Base-by-base conservation (phyloP, 2,888 invertebrate genomes). In the Bombylius discolor region DNA sequence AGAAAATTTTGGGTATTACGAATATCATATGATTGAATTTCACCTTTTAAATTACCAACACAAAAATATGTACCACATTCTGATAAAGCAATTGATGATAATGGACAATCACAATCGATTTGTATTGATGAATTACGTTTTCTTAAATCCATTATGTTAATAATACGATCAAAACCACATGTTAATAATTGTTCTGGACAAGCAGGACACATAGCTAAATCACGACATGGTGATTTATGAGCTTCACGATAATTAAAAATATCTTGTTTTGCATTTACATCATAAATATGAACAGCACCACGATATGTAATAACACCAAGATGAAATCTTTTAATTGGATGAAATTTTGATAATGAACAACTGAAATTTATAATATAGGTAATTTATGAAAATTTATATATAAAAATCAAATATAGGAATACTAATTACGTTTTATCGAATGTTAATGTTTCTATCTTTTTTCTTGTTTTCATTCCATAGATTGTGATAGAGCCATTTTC, bases 31-130 rank as follows among this genome's bases (percentile, higher is more conserved):
- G 68, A 62, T 5, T 70, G 68, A 0, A 74, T 60, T 56, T 74
- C 74, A 0, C 74, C 74, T 50, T 74, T 74, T 0, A 74, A 63
- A 60, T 70, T 72, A 1, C 74, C 74, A 3, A 67, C 70, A 60
- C 70, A 70, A 45, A 70, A 69, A 54, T 64, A 72, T 5, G 63
- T 68, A 11, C 74, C 74, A 56, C 74, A 74, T 39, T 71, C 69
- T 14, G 70, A 70, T 1, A 71, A 56, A 0, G 70, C 65, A 39
- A 69, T 68, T 4, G 72, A 66, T 0, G 72, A 72, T 8, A 73
- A 52, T 0, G 73, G 73, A 63, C 69, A 69, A 51, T 67, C 65
- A 31, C 56, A 62, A 11, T 61, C 57, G 23, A 72, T 58, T 39
- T 69, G 63, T 0, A 65, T 57, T 0, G 69, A 64, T 55, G 66